Evolutionary conservation across 1,140 invertebrate species (phyloP).

Genomic region (Leptoteleia sp.): DNA sequence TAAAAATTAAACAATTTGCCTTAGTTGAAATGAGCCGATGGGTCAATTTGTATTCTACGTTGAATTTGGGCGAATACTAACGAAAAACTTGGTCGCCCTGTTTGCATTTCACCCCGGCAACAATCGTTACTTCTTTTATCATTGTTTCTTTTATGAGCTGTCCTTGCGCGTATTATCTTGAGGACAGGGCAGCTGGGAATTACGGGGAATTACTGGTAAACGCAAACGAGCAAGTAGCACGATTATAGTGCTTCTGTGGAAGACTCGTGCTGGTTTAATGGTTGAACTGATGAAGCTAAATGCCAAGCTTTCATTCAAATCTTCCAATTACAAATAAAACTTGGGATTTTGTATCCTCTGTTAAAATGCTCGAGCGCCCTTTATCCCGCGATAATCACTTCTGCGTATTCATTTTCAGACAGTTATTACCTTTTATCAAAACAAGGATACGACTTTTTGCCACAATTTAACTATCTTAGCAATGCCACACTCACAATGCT

Average conservation of each 20-base stretch:
- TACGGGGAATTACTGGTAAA: constrained; percentile 64
- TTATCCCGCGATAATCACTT: constrained; percentile 25
- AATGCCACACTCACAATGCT: no score
- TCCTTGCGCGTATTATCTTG: constrained; percentile 64
- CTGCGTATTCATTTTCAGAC: constrained; percentile 28
- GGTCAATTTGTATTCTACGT: no score
- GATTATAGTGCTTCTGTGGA: constrained; percentile 64
- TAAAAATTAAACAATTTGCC: no score
- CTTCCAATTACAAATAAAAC: constrained; percentile 60
- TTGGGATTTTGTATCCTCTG: constrained; percentile 35
- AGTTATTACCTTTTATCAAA: constrained; percentile 9
- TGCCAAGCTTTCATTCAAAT: constrained; percentile 65
- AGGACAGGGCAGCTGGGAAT: constrained; percentile 62
- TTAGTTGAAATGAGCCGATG: no score
- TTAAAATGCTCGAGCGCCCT: constrained; percentile 22
- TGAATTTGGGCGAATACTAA: constrained; percentile 19
- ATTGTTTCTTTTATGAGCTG: constrained; percentile 52
- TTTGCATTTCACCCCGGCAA: constrained; percentile 24
- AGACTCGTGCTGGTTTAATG: constrained; percentile 65
- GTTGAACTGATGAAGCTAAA: constrained; percentile 58
- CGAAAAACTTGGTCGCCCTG: constrained; percentile 50
- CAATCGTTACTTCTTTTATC: constrained; percentile 19
- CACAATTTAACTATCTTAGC: not conserved
- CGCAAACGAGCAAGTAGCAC: constrained; percentile 63
- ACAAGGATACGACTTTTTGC: not conserved